phyloP scores from a whole-genome alignment of 2,113 vertebrate species.

The human (Homo sapiens) region DNA sequence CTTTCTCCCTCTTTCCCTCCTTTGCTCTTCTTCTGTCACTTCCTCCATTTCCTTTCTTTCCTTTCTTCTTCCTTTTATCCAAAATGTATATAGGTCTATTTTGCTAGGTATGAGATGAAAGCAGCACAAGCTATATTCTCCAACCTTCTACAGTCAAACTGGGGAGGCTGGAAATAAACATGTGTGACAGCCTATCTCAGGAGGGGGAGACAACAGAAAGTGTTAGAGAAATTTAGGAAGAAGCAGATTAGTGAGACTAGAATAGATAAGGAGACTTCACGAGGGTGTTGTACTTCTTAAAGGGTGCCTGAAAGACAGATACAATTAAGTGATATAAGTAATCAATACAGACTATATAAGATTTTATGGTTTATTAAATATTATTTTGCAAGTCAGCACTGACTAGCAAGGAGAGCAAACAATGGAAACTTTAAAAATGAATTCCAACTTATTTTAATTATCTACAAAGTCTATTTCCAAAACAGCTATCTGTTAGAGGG shows the following conservation, averaged over 20 bases:
- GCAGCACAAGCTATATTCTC: not conserved
- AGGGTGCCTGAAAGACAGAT: not conserved
- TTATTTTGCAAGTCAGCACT: not conserved
- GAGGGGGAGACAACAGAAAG: fast-evolving
- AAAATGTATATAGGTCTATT: not conserved
- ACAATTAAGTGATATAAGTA: not conserved
- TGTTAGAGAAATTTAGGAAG: not conserved
- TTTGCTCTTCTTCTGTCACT: not conserved
- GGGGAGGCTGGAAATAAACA: not conserved
- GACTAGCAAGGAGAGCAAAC: not conserved
- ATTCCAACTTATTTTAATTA: not conserved
- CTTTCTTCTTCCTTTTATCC: not conserved
- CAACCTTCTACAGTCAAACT: too few species aligned
- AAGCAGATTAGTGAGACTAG: too few species aligned
- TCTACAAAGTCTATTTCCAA: not conserved
- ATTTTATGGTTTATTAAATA: not conserved
- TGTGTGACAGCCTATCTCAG: too few species aligned
- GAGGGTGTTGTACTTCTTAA: fast-evolving
- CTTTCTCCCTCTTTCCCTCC: not conserved
- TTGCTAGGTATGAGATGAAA: not conserved
- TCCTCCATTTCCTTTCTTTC: not conserved
- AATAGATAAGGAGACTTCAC: fast-evolving
- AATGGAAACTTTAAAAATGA: not conserved
- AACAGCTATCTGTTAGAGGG: not conserved
- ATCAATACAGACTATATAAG: not conserved